Evolutionary conservation across 2,113 vertebrate species (phyloP).

Genomic region (Crypturellus undulatus): DNA sequence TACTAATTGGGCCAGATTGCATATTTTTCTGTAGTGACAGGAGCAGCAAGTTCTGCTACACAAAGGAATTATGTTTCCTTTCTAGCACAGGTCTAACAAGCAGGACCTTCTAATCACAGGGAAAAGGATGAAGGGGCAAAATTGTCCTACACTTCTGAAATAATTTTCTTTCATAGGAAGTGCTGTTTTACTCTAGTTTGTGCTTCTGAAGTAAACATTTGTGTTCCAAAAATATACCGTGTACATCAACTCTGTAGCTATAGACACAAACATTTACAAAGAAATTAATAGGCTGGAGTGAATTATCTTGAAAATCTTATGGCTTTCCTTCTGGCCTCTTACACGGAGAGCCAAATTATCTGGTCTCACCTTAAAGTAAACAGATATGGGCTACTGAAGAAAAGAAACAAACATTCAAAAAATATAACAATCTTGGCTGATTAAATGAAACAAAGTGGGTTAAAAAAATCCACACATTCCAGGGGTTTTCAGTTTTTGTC

Average conservation of each 20-base stretch:
- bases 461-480: accelerated
- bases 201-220: neutral
- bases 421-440: neutral
- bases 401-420: accelerated
- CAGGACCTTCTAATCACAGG: neutral
- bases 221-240: slow-evolving; percentile 51
- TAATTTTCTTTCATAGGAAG: slow-evolving; percentile 41
- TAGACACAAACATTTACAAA: slow-evolving; percentile 45
- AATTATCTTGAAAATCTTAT: neutral
- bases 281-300: neutral
- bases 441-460: neutral
- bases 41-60: neutral
- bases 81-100: neutral
- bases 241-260: slow-evolving; percentile 4
- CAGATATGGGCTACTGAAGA: neutral
- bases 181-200: neutral
- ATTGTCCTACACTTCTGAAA: neutral
- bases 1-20: accelerated
- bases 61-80: neutral
- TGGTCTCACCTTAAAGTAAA: accelerated
- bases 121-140: neutral
- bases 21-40: accelerated
- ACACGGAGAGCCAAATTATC: neutral
- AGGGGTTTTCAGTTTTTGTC: neutral
- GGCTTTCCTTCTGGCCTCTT: neutral